Evolutionary conservation across 2,113 vertebrate genomes (phyloP).

Genomic region (Octodon degus): DNA sequence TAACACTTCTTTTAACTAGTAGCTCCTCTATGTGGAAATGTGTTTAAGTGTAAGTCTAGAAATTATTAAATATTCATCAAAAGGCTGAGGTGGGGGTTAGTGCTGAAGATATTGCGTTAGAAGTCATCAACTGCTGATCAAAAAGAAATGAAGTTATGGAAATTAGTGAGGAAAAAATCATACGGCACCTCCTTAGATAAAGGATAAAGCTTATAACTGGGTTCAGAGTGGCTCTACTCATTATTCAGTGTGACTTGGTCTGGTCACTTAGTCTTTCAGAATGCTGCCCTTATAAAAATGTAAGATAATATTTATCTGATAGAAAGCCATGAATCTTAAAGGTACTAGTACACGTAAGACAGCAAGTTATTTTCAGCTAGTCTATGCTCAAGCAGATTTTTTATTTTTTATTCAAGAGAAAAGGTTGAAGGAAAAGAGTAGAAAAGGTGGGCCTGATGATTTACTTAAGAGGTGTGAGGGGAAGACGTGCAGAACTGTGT

Average conservation of each 20-base stretch:
- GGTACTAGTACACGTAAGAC: background rate
- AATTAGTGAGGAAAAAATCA: slow-evolving; percentile 41
- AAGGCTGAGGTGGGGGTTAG: slow-evolving; percentile 49
- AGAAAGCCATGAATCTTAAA: slow-evolving; percentile 21
- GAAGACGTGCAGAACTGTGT: slow-evolving; percentile 12
- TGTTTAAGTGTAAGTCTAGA: slow-evolving; percentile 64
- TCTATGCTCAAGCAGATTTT: background rate
- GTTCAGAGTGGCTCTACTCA: background rate
- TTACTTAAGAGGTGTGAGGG: background rate
- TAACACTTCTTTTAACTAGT: slow-evolving; percentile 65
- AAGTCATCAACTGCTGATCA: slow-evolving; percentile 44
- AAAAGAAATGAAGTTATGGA: slow-evolving; percentile 50
- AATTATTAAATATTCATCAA: slow-evolving; percentile 72
- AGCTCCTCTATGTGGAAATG: slow-evolving; percentile 65
- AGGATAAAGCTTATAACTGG: slow-evolving; percentile 28
- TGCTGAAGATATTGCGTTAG: slow-evolving; percentile 7
- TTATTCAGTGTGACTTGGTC: background rate
- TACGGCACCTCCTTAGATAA: slow-evolving; percentile 27
- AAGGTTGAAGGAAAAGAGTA: slow-evolving; percentile 1
- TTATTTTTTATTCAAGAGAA: slow-evolving; percentile 27
- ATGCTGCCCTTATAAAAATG: background rate
- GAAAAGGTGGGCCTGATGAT: background rate
- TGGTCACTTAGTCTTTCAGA: slow-evolving; percentile 25
- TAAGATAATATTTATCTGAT: background rate
- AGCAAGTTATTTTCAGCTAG: slow-evolving; percentile 30